These are phyloP conservation scores for Drosophila lacicola DNA, from an alignment of 2,888 invertebrate genomes.

Conservation along the genomic window DNA sequence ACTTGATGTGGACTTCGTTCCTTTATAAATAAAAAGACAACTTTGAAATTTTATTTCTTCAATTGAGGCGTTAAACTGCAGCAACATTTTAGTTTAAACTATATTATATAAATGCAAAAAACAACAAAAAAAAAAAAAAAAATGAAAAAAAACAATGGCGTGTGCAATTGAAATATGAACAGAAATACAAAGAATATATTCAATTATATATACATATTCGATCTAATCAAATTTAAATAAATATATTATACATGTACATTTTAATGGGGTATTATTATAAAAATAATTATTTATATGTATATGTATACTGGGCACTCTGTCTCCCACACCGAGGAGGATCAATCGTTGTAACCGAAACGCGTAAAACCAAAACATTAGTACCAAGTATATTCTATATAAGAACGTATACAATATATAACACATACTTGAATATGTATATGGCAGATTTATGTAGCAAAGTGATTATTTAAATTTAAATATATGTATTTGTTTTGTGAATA, in stretches of 20 bases:
- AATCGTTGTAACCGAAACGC: conserved; percentile 49
- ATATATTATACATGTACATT: conserved; percentile 50
- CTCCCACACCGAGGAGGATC: conserved; percentile 37
- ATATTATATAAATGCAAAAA: conserved; percentile 25
- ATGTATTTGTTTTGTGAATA: conserved; percentile 68
- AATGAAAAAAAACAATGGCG: conserved; percentile 31
- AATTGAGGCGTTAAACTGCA: conserved; percentile 49
- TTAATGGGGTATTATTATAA: conserved; percentile 59
- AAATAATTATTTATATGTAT: conserved; percentile 34
- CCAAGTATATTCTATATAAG: conserved; percentile 14
- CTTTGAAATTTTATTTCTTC: conserved; percentile 33
- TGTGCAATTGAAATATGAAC: conserved; percentile 55
- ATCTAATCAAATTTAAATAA: conserved; percentile 61
- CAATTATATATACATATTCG: conserved; percentile 59
- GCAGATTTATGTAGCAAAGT: conserved; percentile 60
- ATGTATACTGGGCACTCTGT: conserved; percentile 43
- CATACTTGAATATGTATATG: conserved; percentile 8
- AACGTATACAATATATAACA: conserved; percentile 8
- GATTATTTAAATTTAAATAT: conserved; percentile 63
- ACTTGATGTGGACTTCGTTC: conserved; percentile 16
- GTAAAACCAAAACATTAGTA: conserved; percentile 30
- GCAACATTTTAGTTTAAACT: conserved; percentile 46
- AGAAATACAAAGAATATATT: conserved; percentile 47
- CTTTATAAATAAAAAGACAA: conserved; percentile 4
- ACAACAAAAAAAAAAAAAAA: conserved; percentile 13